These are phyloP conservation scores for Pipra filicauda DNA, from an alignment of 2,113 vertebrate genomes.

Conservation along the genomic window DNA sequence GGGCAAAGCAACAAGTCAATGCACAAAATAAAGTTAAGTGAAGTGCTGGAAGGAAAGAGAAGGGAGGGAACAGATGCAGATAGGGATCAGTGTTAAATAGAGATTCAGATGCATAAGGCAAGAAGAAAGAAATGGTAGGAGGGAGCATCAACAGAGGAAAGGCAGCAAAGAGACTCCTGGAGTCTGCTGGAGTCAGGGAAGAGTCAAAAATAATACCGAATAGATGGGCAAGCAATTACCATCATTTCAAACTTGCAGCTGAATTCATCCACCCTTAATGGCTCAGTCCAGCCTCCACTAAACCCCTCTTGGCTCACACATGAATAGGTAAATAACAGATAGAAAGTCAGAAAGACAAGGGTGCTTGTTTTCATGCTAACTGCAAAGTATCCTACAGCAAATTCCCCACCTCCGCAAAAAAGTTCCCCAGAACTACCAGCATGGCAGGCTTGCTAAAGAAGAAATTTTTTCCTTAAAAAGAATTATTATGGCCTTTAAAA, in stretches of 20 bases:
- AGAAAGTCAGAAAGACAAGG: neutral
- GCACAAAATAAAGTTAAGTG: neutral
- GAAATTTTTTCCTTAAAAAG: neutral
- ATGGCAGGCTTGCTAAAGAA: neutral
- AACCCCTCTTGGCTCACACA: neutral
- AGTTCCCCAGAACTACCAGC: neutral
- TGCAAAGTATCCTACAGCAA: neutral
- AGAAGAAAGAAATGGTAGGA: neutral
- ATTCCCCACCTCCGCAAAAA: neutral
- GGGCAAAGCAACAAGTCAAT: fast-evolving
- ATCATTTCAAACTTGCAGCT: neutral
- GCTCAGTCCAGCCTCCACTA: neutral
- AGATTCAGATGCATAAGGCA: neutral
- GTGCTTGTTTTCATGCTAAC: neutral
- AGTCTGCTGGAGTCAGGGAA: neutral
- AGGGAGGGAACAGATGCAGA: neutral
- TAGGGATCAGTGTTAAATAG: neutral
- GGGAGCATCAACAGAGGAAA: neutral
- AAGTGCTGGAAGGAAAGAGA: neutral
- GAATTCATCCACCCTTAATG: neutral
- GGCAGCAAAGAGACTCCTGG: neutral
- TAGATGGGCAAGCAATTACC: neutral
- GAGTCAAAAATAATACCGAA: neutral
- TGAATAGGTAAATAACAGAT: neutral
- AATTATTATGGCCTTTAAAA: neutral